These are phyloP conservation scores for Amphimedon queenslandica DNA, from an alignment of 37 sponge, comb jelly and placozoan species.

Conservation along the genomic window DNA sequence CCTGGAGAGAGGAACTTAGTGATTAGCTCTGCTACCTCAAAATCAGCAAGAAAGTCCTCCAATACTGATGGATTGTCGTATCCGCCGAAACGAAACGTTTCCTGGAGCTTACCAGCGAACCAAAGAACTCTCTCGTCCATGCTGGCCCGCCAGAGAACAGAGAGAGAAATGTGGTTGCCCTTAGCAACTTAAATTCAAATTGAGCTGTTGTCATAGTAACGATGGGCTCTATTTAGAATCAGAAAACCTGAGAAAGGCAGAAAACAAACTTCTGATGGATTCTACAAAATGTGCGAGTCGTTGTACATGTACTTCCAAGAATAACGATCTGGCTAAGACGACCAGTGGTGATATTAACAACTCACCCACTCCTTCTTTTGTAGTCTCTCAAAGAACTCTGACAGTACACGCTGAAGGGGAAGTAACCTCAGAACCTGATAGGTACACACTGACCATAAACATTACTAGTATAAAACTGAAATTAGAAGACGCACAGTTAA, in stretches of 20 bases:
- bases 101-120: conserved; percentile 96
- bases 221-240: no score
- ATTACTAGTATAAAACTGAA: conserved; percentile 43
- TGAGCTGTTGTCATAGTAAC: no score
- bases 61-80: conserved; percentile 88
- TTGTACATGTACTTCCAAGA: no score
- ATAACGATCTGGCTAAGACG: no score
- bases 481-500: conserved; percentile 50
- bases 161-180: not conserved
- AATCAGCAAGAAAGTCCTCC: conserved; percentile 87
- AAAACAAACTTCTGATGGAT: no score
- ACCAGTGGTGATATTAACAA: no score
- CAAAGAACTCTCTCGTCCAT: conserved; percentile 96
- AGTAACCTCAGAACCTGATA: conserved; percentile 25
- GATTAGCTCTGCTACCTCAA: conserved; percentile 73
- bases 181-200: no score
- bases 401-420: conserved; percentile 43
- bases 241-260: not conserved
- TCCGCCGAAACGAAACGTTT: conserved; percentile 86
- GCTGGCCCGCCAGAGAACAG: not conserved
- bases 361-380: no score
- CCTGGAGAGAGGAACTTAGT: conserved; percentile 74
- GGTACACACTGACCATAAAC: conserved; percentile 20
- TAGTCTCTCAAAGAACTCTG: no score
- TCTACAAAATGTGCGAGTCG: no score